These are phyloP conservation scores for Marisa cornuarietis DNA, from an alignment of 1,140 invertebrate species.

Conservation along the genomic window DNA sequence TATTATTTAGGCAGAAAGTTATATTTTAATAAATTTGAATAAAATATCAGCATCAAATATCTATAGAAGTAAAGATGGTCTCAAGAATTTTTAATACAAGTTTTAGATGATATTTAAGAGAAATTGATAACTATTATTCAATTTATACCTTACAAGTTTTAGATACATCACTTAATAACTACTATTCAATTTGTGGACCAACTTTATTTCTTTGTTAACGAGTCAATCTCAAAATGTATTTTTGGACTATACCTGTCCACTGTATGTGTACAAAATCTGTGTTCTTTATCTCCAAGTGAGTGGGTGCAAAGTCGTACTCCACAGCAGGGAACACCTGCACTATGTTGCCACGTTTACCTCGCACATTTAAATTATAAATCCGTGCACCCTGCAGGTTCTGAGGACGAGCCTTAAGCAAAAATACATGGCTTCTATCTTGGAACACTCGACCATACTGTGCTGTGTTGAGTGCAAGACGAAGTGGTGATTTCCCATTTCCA, in stretches of 20 bases:
- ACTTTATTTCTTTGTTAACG: no score
- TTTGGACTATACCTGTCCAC: conserved; percentile 57
- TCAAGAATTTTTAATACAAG: no score
- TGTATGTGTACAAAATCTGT: conserved; percentile 63
- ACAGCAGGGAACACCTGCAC: conserved; percentile 64
- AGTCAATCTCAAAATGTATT: no score
- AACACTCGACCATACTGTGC: conserved; percentile 63
- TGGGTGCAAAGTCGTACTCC: conserved; percentile 64
- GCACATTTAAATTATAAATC: conserved; percentile 60
- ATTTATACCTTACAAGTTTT: no score
- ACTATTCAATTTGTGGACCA: no score
- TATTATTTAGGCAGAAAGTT: no score
- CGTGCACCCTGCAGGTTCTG: conserved; percentile 27
- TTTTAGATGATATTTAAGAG: no score
- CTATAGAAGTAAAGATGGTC: no score
- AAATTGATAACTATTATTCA: no score
- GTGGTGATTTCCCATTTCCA: conserved; percentile 47
- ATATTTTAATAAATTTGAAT: no score
- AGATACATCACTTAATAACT: no score
- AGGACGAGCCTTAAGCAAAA: conserved; percentile 51
- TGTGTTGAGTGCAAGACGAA: conserved; percentile 62
- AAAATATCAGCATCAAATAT: no score
- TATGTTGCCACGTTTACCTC: conserved; percentile 65
- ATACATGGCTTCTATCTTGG: conserved; percentile 63
- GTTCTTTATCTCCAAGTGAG: conserved; percentile 42